These are phyloP conservation scores for Carlito syrichta DNA, from an alignment of 2,113 vertebrate genomes.

Conservation along the genomic window DNA sequence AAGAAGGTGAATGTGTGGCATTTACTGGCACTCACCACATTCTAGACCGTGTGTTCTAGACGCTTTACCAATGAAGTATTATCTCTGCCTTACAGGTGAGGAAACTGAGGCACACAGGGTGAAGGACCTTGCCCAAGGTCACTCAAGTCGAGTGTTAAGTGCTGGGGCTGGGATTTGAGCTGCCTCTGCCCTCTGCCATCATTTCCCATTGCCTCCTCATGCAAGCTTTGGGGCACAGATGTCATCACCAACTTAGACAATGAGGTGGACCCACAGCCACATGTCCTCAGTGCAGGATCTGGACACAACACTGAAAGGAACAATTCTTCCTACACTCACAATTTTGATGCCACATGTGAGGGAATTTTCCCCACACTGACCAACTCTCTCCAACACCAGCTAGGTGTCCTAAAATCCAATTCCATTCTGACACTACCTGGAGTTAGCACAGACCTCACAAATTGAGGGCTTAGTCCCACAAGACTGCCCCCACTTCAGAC, in stretches of 20 bases:
- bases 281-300: rapidly evolving
- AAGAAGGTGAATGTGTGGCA: neutral
- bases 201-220: rapidly evolving
- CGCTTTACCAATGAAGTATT: no score
- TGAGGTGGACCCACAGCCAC: neutral
- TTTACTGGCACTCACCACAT: rapidly evolving
- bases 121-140: neutral
- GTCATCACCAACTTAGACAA: neutral
- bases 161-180: neutral
- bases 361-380: neutral
- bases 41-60: no score
- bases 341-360: neutral
- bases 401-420: no score
- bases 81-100: no score
- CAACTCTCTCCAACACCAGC: neutral
- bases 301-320: neutral
- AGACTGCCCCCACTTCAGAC: neutral
- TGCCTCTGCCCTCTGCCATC: neutral
- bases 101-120: no score
- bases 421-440: neutral
- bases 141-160: neutral
- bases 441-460: neutral
- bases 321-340: neutral
- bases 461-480: neutral
- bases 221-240: rapidly evolving